Conservation (phyloP, 2,888 invertebrate genomes). For the Cremastinae sp. region DNA sequence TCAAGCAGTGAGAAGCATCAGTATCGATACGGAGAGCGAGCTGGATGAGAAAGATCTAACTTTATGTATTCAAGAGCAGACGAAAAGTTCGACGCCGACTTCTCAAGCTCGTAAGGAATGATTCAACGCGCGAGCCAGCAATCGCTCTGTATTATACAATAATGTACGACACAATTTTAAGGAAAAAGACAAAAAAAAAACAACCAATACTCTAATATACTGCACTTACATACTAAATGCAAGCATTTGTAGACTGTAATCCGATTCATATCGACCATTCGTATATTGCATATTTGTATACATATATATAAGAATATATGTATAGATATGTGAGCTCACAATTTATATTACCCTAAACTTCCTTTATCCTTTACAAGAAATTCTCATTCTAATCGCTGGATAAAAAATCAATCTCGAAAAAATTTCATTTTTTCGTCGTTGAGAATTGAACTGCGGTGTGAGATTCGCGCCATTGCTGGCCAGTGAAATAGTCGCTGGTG, state of each 20-base stretch:
- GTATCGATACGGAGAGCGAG: slow-evolving; percentile 82
- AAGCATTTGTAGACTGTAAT: slow-evolving; percentile 57
- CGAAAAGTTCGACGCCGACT: slow-evolving; percentile 65
- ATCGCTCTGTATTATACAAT: slow-evolving; percentile 45
- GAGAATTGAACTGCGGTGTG: no score
- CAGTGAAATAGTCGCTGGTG: no score
- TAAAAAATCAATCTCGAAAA: no score
- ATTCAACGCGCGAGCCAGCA: slow-evolving; percentile 33
- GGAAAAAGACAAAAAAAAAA: slow-evolving; percentile 6
- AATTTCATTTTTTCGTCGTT: no score
- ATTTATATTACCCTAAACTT: no score
- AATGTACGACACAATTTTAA: slow-evolving; percentile 31
- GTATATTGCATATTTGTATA: slow-evolving; percentile 53
- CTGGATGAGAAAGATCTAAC: slow-evolving; percentile 81
- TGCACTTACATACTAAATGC: slow-evolving; percentile 56
- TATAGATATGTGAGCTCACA: background rate
- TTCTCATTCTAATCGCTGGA: no score
- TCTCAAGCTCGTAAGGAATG: slow-evolving; percentile 16
- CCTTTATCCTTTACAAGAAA: no score
- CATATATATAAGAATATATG: slow-evolving; percentile 49
- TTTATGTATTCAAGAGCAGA: slow-evolving; percentile 77
- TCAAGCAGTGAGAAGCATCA: slow-evolving; percentile 74
- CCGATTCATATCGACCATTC: slow-evolving; percentile 54
- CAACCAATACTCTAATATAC: slow-evolving; percentile 52
- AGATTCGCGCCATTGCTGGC: no score